Conservation (phyloP, 2,888 invertebrate genomes). For the Eurois occulta region DNA sequence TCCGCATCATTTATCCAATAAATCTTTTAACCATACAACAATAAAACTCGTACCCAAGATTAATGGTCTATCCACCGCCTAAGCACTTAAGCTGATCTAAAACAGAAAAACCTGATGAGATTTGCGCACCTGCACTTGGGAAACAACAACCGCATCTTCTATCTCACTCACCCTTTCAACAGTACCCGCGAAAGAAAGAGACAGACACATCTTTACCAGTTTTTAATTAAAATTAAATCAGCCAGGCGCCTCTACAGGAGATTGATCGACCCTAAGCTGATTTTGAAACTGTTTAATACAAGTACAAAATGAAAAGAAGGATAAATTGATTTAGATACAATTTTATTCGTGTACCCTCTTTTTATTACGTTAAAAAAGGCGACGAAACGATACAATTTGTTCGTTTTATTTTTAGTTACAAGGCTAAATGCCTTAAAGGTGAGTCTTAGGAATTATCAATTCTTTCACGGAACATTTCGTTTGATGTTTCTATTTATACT, state of each 20-base stretch:
- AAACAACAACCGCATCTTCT: conserved; percentile 32
- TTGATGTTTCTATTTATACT: neutral
- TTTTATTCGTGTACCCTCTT: conserved; percentile 23
- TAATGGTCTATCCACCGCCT: conserved; percentile 17
- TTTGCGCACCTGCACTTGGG: conserved; percentile 39
- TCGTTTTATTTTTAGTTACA: neutral
- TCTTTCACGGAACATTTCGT: neutral
- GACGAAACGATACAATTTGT: neutral
- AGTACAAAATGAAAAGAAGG: conserved; percentile 7
- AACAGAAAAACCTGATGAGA: conserved; percentile 35
- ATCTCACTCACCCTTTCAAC: neutral
- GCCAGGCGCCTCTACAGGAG: neutral
- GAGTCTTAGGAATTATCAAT: neutral
- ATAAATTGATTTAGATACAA: conserved; percentile 24
- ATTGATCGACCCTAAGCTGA: conserved; percentile 38
- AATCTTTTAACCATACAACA: conserved; percentile 12
- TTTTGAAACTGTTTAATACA: conserved; percentile 15
- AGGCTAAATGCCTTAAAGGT: neutral
- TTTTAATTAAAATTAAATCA: conserved; percentile 48
- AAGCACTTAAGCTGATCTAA: conserved; percentile 31
- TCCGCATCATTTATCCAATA: conserved; percentile 17
- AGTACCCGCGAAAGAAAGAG: conserved; percentile 8
- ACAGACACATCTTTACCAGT: conserved; percentile 5
- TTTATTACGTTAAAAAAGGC: conserved; percentile 18
- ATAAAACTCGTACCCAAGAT: conserved; percentile 24